phyloP scores from a whole-genome alignment of 2,797 vertebrate species.

The Zalophus californianus region DNA sequence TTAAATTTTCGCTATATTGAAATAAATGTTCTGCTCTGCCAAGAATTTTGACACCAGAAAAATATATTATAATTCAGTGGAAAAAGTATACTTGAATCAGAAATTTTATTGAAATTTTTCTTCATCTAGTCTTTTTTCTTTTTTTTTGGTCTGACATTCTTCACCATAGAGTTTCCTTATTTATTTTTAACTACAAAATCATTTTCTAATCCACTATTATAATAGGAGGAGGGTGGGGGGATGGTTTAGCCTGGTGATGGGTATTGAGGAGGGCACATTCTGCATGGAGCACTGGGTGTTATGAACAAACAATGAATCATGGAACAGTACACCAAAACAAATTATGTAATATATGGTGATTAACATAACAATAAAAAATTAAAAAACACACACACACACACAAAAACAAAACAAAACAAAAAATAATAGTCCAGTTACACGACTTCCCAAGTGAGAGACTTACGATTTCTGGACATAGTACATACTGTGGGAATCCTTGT shows the following conservation, averaged over 20 bases:
- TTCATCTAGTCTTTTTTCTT: not conserved
- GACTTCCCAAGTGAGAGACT: not conserved
- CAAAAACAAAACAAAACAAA: too few species aligned
- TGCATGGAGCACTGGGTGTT: too few species aligned
- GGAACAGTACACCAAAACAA: too few species aligned
- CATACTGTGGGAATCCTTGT: not conserved
- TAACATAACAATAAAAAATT: too few species aligned
- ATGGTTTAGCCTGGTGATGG: too few species aligned
- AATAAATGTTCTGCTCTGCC: slow-evolving; percentile 31
- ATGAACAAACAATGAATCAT: too few species aligned
- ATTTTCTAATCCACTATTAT: slow-evolving; percentile 5
- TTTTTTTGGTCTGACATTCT: not conserved
- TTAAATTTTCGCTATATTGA: slow-evolving; percentile 31
- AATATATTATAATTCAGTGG: not conserved
- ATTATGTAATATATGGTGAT: too few species aligned
- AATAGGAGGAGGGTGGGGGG: too few species aligned
- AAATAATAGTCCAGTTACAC: not conserved
- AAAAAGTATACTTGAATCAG: slow-evolving; percentile 23
- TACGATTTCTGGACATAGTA: not conserved
- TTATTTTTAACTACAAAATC: slow-evolving; percentile 53
- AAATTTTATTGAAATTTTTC: slow-evolving; percentile 10
- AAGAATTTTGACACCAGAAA: slow-evolving; percentile 26
- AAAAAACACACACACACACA: too few species aligned
- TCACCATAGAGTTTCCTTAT: not conserved
- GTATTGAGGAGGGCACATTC: too few species aligned